phyloP scores from a whole-genome alignment of 2,113 vertebrate species.

The Nothoprocta perdicaria region DNA sequence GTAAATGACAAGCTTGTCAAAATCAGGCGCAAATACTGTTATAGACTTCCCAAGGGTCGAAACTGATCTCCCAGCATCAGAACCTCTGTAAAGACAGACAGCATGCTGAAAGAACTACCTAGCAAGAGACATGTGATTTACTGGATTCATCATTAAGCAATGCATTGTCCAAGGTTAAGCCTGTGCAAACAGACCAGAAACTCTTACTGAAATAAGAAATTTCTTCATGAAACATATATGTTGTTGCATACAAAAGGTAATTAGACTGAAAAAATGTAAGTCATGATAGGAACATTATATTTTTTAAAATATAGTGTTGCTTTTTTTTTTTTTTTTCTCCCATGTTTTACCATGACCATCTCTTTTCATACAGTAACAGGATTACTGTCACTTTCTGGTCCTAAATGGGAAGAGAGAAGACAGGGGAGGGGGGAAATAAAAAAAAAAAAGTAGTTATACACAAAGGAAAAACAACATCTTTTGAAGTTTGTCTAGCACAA shows the following conservation, averaged over 20 bases:
- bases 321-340: neutral
- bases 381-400: neutral
- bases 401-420: accelerated
- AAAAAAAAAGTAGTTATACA: neutral
- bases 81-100: neutral
- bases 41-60: neutral
- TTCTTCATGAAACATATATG: neutral
- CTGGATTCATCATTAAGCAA: neutral
- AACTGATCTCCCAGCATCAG: neutral
- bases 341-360: neutral
- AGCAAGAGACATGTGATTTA: neutral
- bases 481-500: neutral
- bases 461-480: neutral
- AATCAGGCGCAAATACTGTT: neutral
- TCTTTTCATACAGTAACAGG: neutral
- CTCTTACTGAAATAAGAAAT: neutral
- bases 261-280: neutral
- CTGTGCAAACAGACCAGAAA: neutral
- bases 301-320: neutral
- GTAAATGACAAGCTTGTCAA: neutral
- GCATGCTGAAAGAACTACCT: neutral
- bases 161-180: neutral
- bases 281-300: neutral
- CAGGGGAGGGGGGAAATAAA: neutral
- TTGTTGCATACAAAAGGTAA: neutral